Evolutionary conservation across 2,113 vertebrate species (phyloP).

Genomic region (Python bivittatus): DNA sequence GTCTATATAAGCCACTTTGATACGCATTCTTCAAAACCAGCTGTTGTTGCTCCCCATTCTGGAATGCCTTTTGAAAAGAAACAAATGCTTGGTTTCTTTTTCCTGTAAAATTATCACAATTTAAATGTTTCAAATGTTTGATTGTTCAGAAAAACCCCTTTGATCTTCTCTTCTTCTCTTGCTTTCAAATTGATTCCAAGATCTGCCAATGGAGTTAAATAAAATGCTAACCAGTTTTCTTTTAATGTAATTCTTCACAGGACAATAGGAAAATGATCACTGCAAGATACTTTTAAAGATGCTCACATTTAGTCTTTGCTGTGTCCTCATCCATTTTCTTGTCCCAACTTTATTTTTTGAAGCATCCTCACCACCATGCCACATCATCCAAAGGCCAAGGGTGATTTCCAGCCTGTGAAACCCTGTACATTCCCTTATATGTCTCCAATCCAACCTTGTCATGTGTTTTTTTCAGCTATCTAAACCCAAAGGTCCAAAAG

Average conservation of each 20-base stretch:
- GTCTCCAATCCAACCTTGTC: no score
- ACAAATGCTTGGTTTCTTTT: slow-evolving; percentile 18
- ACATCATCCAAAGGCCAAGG: no score
- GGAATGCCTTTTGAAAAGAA: slow-evolving; percentile 35
- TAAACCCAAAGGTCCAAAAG: no score
- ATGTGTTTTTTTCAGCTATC: no score
- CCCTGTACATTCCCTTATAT: no score
- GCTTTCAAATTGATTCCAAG: slow-evolving; percentile 53
- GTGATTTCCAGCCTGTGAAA: no score
- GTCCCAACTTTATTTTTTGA: no score
- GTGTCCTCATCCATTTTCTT: no score
- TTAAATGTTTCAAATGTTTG: slow-evolving; percentile 47
- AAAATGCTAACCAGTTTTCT: slow-evolving; percentile 34
- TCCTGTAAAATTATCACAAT: slow-evolving; percentile 57
- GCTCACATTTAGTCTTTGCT: no score
- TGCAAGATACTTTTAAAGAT: not conserved
- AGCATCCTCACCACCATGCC: no score
- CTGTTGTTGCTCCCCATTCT: slow-evolving; percentile 21
- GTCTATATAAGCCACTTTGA: slow-evolving; percentile 39
- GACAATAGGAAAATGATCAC: no score
- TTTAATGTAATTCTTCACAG: slow-evolving; percentile 31
- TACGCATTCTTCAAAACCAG: slow-evolving; percentile 32
- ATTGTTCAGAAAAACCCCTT: slow-evolving; percentile 44
- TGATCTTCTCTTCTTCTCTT: slow-evolving; percentile 40
- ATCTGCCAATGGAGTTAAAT: slow-evolving; percentile 44